Base-by-base conservation (phyloP, 2,113 vertebrate species). In the Cyanocitta stelleri region DNA sequence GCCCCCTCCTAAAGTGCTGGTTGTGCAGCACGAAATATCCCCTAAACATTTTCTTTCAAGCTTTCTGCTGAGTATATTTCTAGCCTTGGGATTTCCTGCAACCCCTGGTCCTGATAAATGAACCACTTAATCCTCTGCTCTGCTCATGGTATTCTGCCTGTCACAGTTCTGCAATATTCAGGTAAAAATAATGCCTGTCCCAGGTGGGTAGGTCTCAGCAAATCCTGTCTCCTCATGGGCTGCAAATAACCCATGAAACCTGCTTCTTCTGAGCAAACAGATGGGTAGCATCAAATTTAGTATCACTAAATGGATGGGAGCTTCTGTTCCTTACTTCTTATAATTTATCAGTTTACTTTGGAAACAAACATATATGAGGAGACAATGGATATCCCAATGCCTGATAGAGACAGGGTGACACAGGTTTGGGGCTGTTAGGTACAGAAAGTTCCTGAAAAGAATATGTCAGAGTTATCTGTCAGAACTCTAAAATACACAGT, bases 211-310 rank as follows among this genome's bases (percentile, higher is more conserved):
- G 66, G 46, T 24, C 62, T 82, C 81, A 79, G 41, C 62, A 93
- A 91, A 71, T 19, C 44, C 52, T 56, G 8, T 58, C 39, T 91
- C 44, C 56, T 63, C 19, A 11, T 10, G 54, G 44, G 35, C 81
- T 85, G 48, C 85, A 95, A 91, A 94, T 64, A 95, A 72, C 35
- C 64, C 29, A n/a, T 18, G n/a, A 93, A 93, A 89, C 81, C 74
- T 85, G 56, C 49, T 82, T 78, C 74, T 85, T 81, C 52, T 64
- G 27, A 75, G 81, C 61, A 52, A 86, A 39, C 75, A 94, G 90
- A 94, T 91, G 89, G 89, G 32, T 21, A 66, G 41, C 68, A 94
- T 64, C 46, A 37, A 82, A 84, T 92, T 89, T 86, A 89, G 86
- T 49, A 83, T 62, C 75, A 76, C 46, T 94, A 77, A 80, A 86